phyloP scores from a whole-genome alignment of 2,888 invertebrate species.

The Hipparchia semele region DNA sequence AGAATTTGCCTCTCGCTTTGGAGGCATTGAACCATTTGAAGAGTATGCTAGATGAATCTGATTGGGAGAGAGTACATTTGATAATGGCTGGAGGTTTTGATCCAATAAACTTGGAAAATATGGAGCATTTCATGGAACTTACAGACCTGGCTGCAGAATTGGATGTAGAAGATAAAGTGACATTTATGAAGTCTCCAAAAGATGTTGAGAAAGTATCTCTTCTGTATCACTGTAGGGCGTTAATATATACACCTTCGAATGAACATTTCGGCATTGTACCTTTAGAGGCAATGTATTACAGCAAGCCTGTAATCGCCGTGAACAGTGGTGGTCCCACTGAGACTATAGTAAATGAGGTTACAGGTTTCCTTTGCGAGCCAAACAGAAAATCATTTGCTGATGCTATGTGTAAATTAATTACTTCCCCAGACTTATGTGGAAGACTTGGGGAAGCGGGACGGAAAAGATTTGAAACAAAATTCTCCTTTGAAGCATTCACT shows the following conservation, averaged over 20 bases:
- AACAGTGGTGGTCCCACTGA: slow-evolving; percentile 98
- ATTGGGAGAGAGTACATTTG: slow-evolving; percentile 89
- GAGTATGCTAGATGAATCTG: slow-evolving; percentile 73
- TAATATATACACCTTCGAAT: slow-evolving; percentile 97
- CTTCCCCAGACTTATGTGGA: slow-evolving; percentile 82
- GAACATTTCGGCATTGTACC: slow-evolving; percentile 99
- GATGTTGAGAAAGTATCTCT: slow-evolving; percentile 93
- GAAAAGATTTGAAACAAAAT: slow-evolving; percentile 88
- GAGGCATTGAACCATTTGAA: slow-evolving; percentile 88
- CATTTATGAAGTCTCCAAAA: slow-evolving; percentile 93
- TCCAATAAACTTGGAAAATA: slow-evolving; percentile 92
- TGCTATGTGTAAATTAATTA: slow-evolving; percentile 88
- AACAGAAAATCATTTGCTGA: slow-evolving; percentile 88
- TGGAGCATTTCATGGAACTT: slow-evolving; percentile 91
- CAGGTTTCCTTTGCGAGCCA: slow-evolving; percentile 91
- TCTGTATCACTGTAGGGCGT: slow-evolving; percentile 88
- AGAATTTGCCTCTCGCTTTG: slow-evolving; percentile 94
- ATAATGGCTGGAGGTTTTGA: slow-evolving; percentile 99
- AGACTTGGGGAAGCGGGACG: slow-evolving; percentile 90
- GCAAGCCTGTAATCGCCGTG: slow-evolving; percentile 96
- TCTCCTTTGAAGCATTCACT: slow-evolving; percentile 92
- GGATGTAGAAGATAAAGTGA: slow-evolving; percentile 87
- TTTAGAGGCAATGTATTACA: slow-evolving; percentile 97
- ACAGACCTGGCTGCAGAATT: slow-evolving; percentile 85
- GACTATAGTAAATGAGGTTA: slow-evolving; percentile 91